Percentiles rank a stretch among this genome's conserved stretches.
phyloP scores from a whole-genome alignment of 2,113 vertebrate genomes.

The Nesospiza acunhae region DNA sequence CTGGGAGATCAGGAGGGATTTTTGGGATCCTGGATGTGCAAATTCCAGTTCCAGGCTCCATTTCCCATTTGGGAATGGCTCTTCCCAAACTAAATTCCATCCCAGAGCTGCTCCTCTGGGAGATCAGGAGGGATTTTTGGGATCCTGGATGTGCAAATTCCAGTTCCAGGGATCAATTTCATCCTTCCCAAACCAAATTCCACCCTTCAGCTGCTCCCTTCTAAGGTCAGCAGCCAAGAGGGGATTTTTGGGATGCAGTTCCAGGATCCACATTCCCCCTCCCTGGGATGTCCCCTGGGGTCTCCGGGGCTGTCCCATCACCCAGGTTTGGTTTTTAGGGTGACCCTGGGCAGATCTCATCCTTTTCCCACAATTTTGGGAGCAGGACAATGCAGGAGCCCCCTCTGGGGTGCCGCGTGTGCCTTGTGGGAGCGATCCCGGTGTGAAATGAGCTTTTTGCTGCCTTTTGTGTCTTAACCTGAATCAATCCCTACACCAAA shows the following conservation, averaged over 20 bases:
- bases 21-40: neutral
- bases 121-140: too few relatives aligned
- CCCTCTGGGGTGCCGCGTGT: neutral
- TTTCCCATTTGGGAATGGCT: too few relatives aligned
- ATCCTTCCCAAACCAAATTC: neutral
- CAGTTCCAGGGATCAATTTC: neutral
- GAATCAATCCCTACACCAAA: neutral
- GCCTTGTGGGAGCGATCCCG: neutral
- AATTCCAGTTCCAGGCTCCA: neutral
- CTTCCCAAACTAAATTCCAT: too few relatives aligned
- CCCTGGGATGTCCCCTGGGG: neutral
- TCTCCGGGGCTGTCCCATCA: neutral
- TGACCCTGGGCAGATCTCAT: neutral
- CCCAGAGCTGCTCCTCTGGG: too few relatives aligned
- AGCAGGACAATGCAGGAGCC: neutral
- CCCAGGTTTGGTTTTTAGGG: rapidly evolving
- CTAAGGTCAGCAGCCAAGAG: neutral
- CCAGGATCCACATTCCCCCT: neutral
- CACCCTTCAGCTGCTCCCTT: rapidly evolving
- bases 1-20: too few relatives aligned
- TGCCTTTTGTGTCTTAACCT: neutral
- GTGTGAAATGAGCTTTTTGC: neutral
- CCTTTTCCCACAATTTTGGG: neutral
- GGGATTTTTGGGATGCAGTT: neutral
- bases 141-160: too few relatives aligned